A percentile compares a stretch with the other conserved stretches of the same genome.
Conservation (phyloP, 64 coral and sea anemone species). For the Trachythela sp. region DNA sequence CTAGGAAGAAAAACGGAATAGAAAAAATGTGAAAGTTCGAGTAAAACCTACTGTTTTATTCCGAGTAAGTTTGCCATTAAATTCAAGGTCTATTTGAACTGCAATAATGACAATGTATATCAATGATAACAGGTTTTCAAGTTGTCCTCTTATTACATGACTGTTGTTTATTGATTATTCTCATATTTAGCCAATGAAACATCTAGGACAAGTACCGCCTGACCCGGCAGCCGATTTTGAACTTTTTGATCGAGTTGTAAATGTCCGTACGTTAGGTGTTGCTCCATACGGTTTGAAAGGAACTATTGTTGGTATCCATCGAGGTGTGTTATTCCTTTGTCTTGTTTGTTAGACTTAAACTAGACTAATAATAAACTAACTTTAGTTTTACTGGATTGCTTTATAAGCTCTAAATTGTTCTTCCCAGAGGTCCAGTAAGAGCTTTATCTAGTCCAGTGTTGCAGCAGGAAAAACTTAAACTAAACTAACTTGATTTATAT, state of each 20-base stretch:
- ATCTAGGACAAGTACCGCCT: constrained; percentile 59
- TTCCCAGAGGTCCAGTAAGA: too few species aligned
- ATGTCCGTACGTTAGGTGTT: constrained; percentile 70
- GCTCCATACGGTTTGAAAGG: constrained; percentile 83
- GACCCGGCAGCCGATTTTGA: constrained; percentile 77
- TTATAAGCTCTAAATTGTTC: too few species aligned
- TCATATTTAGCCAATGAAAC: constrained; percentile 59
- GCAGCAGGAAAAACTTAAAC: too few species aligned
- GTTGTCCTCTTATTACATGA: too few species aligned
- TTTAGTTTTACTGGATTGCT: too few species aligned
- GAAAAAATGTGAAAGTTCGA: neutral
- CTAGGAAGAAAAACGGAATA: neutral
- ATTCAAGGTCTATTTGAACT: neutral
- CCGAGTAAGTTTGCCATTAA: neutral
- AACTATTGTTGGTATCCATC: constrained; percentile 79
- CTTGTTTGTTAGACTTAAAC: neutral
- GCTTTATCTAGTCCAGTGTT: too few species aligned
- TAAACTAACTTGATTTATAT: too few species aligned
- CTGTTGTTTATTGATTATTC: neutral
- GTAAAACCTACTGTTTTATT: neutral
- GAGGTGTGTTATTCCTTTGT: constrained; percentile 33
- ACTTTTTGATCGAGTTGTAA: constrained; percentile 87
- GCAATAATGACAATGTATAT: too few species aligned
- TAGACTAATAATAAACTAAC: neutral
- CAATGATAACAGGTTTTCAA: too few species aligned